Conservation (phyloP, 1,140 invertebrate species). For the Rhopalosiphum maidis region DNA sequence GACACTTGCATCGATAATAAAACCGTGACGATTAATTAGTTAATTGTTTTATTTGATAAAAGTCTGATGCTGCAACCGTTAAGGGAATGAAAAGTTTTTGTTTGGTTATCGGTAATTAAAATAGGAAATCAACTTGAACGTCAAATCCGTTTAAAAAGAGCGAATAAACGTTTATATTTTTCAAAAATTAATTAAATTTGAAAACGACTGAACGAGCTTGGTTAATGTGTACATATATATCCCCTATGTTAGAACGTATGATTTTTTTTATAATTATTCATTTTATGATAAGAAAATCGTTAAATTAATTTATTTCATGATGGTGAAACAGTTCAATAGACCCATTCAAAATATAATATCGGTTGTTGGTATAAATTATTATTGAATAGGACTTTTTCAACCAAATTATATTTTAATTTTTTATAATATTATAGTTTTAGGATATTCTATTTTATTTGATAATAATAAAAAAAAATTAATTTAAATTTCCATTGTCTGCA, state of each 20-base stretch:
- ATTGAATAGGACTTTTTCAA: not conserved
- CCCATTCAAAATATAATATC: not conserved
- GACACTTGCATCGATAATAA: not conserved
- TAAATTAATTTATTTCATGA: not conserved
- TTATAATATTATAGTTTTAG: not conserved
- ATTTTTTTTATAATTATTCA: not conserved
- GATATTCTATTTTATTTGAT: not conserved
- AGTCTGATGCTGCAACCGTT: not conserved
- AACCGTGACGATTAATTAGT: not conserved
- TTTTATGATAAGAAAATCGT: not conserved
- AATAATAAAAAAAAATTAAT: not conserved
- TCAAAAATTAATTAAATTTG: not conserved
- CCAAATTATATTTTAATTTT: too few relatives aligned
- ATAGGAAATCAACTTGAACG: not conserved
- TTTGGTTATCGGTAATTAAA: not conserved
- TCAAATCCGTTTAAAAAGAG: not conserved
- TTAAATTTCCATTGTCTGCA: not conserved
- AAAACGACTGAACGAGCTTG: not conserved
- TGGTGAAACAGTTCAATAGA: not conserved
- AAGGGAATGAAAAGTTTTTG: not conserved
- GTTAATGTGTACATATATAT: too few relatives aligned
- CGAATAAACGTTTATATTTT: not conserved
- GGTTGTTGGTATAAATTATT: not conserved
- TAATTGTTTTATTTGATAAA: not conserved
- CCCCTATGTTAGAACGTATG: not conserved